Percentiles rank a stretch among this genome's conserved stretches.
These are phyloP conservation scores for Strix aluco DNA, from an alignment of 2,113 vertebrate genomes.

Conservation along the genomic window DNA sequence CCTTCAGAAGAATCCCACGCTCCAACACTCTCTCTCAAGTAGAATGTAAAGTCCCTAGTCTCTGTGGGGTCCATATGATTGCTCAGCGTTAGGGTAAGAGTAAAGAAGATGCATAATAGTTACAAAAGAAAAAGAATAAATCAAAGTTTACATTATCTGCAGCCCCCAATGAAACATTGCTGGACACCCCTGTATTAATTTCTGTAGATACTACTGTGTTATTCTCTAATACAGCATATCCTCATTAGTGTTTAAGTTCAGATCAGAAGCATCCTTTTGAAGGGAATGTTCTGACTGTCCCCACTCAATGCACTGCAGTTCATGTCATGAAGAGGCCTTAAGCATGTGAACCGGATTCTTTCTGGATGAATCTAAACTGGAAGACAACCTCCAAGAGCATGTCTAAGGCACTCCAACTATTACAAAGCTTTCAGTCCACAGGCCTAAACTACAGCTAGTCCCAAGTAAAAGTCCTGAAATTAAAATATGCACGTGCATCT, in stretches of 20 bases:
- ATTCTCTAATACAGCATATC: background rate
- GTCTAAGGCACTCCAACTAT: background rate
- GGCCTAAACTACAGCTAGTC: background rate
- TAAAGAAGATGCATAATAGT: background rate
- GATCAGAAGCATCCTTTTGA: background rate
- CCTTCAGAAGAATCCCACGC: background rate
- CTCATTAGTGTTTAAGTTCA: background rate
- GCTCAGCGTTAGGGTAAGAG: background rate
- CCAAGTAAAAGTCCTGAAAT: background rate
- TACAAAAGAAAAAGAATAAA: fast-evolving
- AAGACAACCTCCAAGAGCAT: background rate
- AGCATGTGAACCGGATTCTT: background rate
- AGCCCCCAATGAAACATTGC: background rate
- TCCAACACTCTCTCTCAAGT: fast-evolving
- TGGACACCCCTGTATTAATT: background rate
- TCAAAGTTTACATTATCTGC: background rate
- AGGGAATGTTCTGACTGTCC: background rate
- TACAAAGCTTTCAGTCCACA: background rate
- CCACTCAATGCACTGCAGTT: background rate
- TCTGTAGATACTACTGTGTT: background rate
- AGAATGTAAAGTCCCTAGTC: background rate
- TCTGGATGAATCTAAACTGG: background rate
- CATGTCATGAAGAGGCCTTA: background rate
- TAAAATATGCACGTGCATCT: background rate
- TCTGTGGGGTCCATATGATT: background rate